phyloP scores from a whole-genome alignment of 2,113 vertebrate species.

The Leiothrix lutea region DNA sequence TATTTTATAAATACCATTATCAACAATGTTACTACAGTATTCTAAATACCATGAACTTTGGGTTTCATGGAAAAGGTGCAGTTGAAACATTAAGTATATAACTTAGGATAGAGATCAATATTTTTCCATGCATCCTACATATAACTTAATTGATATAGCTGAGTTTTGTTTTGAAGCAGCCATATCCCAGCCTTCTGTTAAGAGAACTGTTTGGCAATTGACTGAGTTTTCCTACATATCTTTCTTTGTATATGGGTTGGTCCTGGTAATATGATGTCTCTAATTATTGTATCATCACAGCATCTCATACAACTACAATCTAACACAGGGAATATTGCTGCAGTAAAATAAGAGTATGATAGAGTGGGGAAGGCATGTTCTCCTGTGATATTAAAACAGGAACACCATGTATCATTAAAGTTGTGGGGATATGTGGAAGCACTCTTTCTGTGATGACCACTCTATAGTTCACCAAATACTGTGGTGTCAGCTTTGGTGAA shows the following conservation, averaged over 20 bases:
- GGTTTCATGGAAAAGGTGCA: neutral
- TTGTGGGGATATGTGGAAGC: neutral
- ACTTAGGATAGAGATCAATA: neutral
- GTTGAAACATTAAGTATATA: neutral
- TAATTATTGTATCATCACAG: neutral
- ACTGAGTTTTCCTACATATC: neutral
- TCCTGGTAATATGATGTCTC: neutral
- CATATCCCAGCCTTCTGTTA: neutral
- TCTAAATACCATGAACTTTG: neutral
- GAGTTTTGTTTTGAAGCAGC: neutral
- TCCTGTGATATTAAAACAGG: neutral
- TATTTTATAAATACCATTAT: neutral
- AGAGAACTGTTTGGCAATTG: neutral
- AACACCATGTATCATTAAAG: fast-evolving
- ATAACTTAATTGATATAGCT: neutral
- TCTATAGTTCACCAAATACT: neutral
- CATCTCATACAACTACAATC: neutral
- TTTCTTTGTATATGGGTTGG: neutral
- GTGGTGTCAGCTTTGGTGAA: neutral
- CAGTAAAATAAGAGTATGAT: neutral
- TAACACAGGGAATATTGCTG: neutral
- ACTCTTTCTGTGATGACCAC: neutral
- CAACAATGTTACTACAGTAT: neutral
- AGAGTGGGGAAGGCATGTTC: neutral
- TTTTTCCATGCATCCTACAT: neutral